Percentiles rank a stretch among this genome's conserved stretches.
These are phyloP conservation scores for Onychostoma macrolepis DNA, from an alignment of 2,113 vertebrate species.

Conservation along the genomic window DNA sequence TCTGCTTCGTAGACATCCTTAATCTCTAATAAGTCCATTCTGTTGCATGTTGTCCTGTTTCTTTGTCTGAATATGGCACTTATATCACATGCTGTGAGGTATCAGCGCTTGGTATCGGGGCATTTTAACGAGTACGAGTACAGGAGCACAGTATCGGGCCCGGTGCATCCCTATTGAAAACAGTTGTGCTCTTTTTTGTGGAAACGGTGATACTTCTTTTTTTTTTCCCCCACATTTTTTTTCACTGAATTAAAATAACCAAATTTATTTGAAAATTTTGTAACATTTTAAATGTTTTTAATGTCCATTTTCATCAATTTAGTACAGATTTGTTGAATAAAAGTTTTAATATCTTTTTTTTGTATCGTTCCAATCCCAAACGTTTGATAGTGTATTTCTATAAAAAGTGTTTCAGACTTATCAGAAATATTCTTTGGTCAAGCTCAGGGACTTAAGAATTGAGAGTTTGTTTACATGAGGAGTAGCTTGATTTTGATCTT, in stretches of 20 bases:
- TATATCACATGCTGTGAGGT: no score
- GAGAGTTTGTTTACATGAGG: background rate
- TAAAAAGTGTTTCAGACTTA: background rate
- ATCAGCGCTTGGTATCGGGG: no score
- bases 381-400: no score
- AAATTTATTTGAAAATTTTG: background rate
- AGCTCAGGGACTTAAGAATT: background rate
- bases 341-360: background rate
- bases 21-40: no score
- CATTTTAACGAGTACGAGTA: no score
- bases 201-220: background rate
- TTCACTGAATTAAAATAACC: background rate
- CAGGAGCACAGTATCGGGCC: no score
- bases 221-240: no score
- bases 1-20: no score
- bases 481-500: background rate
- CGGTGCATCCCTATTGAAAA: no score
- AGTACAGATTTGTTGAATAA: background rate
- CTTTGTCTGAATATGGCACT: no score
- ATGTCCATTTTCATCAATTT: background rate
- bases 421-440: background rate
- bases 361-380: background rate
- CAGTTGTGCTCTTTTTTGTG: background rate
- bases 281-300: background rate
- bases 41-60: no score